Conservation (phyloP, 2,113 vertebrate species). For the Onychostoma macrolepis region DNA sequence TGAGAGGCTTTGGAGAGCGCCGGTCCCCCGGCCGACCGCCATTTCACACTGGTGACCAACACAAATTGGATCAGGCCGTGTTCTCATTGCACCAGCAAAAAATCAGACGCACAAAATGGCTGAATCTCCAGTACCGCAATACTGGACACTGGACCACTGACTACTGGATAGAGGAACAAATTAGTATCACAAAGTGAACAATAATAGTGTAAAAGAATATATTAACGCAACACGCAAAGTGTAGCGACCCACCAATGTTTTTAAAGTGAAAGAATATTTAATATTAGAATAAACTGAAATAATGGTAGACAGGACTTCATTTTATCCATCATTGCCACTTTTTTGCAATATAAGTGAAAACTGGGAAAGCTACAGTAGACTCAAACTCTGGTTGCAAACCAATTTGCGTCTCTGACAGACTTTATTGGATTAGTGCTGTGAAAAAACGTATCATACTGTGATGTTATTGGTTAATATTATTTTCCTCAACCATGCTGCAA, state of each 20-base stretch:
- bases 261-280: not conserved
- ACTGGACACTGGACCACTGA: slow-evolving; percentile 23
- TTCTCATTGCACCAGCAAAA: slow-evolving; percentile 77
- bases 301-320: not conserved
- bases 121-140: slow-evolving; percentile 51
- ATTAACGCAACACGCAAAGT: not conserved
- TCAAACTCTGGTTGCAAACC: not conserved
- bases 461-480: not conserved
- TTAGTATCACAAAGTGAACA: not conserved
- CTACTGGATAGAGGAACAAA: slow-evolving; percentile 1
- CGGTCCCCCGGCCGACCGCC: slow-evolving; percentile 65
- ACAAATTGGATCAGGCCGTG: slow-evolving; percentile 81
- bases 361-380: not conserved
- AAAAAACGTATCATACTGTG: not conserved
- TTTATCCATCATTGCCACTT: not conserved
- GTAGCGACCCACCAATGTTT: not conserved
- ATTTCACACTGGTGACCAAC: slow-evolving; percentile 82
- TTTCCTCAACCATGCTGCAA: not conserved
- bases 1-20: slow-evolving; percentile 58
- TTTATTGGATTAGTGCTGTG: not conserved
- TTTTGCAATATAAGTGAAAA: not conserved
- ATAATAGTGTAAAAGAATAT: not conserved
- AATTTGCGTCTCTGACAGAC: not conserved
- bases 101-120: slow-evolving; percentile 64
- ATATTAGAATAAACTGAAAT: not conserved